Evolutionary conservation across 2,113 vertebrate genomes (phyloP).

Genomic region (Scomber scombrus): DNA sequence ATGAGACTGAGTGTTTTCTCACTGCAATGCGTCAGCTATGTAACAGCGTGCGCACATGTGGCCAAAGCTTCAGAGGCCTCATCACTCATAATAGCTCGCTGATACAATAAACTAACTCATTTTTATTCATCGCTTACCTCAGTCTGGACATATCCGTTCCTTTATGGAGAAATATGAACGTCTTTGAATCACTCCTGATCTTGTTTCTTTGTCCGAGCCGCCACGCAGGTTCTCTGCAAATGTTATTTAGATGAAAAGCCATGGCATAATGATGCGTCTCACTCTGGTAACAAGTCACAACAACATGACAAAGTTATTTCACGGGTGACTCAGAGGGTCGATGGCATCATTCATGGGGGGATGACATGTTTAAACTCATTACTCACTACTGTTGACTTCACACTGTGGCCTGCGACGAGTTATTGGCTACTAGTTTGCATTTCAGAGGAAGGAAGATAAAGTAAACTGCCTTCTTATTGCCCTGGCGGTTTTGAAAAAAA

Average conservation of each 20-base stretch:
- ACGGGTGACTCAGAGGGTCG: background rate
- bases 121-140: background rate
- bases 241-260: background rate
- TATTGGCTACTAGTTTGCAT: background rate
- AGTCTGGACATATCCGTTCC: too few relatives aligned
- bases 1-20: conserved; percentile 50
- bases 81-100: conserved; percentile 5
- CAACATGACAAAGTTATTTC: conserved; percentile 2
- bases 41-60: background rate
- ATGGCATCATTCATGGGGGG: background rate
- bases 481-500: too few relatives aligned
- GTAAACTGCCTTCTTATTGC: background rate
- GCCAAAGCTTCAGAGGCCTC: background rate
- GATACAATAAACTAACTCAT: background rate
- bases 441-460: background rate
- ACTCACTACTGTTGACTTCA: background rate
- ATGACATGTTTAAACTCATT: background rate
- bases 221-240: background rate
- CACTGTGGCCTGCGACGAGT: background rate
- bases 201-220: background rate
- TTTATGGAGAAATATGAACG: background rate
- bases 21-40: conserved; percentile 32
- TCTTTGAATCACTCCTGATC: background rate
- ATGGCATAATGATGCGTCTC: background rate
- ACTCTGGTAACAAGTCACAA: background rate